Evolutionary conservation across 92 coral and sea anemone species (phyloP).

Genomic region (Parazoanthus darwini): DNA sequence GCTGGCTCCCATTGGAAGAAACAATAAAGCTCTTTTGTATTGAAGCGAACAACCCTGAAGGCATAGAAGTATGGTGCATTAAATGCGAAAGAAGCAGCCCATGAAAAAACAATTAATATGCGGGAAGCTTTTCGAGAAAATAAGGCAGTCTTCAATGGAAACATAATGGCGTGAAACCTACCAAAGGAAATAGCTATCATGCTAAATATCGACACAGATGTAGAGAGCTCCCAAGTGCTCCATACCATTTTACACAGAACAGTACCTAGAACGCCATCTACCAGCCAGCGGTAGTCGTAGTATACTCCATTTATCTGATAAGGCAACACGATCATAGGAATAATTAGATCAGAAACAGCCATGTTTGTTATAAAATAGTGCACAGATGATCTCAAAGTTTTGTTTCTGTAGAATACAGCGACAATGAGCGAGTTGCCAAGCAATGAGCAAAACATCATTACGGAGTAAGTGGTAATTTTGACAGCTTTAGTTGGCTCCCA

Average conservation of each 20-base stretch:
- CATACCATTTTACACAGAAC: background rate
- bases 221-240: background rate
- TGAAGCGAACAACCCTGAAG: background rate
- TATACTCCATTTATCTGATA: background rate
- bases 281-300: background rate
- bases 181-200: background rate
- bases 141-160: background rate
- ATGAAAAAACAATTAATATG: background rate
- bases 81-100: background rate
- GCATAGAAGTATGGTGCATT: background rate
- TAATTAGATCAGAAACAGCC: background rate
- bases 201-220: background rate
- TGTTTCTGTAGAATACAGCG: constrained; percentile 7
- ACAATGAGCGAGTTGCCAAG: background rate
- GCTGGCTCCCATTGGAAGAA: background rate
- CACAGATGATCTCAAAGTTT: background rate
- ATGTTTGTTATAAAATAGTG: background rate
- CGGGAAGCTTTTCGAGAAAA: background rate
- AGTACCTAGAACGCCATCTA: background rate
- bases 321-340: background rate
- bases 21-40: background rate
- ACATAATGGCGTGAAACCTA: background rate
- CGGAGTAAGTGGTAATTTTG: background rate
- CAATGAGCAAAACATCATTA: background rate
- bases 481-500: background rate